These are phyloP conservation scores for Papilio gigon DNA, from an alignment of 2,888 invertebrate genomes.

Conservation along the genomic window DNA sequence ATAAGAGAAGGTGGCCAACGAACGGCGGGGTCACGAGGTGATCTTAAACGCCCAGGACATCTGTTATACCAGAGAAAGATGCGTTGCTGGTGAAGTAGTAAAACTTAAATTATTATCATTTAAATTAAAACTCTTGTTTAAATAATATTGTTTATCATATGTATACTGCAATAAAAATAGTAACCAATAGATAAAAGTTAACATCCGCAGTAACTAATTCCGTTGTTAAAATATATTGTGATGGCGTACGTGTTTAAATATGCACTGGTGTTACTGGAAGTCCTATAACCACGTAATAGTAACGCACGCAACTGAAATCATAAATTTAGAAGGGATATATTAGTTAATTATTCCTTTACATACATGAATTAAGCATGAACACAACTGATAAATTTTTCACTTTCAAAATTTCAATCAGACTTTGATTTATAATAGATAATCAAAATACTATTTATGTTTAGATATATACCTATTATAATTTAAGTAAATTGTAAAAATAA, in stretches of 20 bases:
- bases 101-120: too few species aligned
- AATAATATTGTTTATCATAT: background rate
- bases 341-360: background rate
- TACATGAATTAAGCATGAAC: background rate
- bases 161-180: slow-evolving; percentile 17
- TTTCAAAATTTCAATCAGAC: background rate
- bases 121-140: background rate
- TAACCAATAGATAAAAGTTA: background rate
- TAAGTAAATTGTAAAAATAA: too few species aligned
- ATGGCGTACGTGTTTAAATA: background rate
- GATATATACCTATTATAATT: too few species aligned
- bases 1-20: too few species aligned
- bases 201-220: background rate
- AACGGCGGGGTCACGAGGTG: too few species aligned
- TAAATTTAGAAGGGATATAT: background rate
- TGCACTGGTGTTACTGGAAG: background rate
- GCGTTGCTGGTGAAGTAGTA: too few species aligned
- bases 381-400: background rate
- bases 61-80: too few species aligned
- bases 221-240: background rate
- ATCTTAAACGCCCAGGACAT: too few species aligned
- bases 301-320: slow-evolving; percentile 12
- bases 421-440: too few species aligned
- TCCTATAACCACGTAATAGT: background rate
- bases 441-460: too few species aligned